Conservation (phyloP, 2,888 invertebrate genomes). For the Stramonita haemastoma region DNA sequence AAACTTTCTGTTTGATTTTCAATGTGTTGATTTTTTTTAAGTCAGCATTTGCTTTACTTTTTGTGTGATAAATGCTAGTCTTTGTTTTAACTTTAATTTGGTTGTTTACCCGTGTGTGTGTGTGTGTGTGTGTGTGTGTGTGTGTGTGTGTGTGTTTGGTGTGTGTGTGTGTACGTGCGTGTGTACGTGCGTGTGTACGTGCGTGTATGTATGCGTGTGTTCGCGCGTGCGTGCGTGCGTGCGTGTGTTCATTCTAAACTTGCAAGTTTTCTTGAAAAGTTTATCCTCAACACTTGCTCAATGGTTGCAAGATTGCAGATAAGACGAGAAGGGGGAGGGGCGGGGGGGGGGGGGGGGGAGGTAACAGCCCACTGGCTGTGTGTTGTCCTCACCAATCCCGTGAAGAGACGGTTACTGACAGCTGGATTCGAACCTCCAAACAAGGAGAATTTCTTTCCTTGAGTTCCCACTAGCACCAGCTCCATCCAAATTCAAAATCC, state of each 20-base stretch:
- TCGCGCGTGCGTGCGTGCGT: not conserved
- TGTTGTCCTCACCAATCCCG: too few species aligned
- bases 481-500: too few species aligned
- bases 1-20: too few species aligned
- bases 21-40: too few species aligned
- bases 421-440: too few species aligned
- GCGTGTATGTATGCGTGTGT: not conserved
- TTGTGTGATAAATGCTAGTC: not conserved
- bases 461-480: too few species aligned
- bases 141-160: not conserved
- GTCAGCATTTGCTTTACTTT: not conserved
- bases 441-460: too few species aligned
- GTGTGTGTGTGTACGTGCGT: not conserved
- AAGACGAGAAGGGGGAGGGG: too few species aligned
- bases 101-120: not conserved
- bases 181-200: constrained; percentile 17
- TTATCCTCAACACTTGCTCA: too few species aligned
- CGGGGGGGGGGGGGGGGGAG: too few species aligned
- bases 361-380: too few species aligned
- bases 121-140: constrained; percentile 17
- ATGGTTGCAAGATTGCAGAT: not conserved
- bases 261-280: not conserved
- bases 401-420: too few species aligned
- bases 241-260: not conserved
- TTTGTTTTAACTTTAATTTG: not conserved